Percentiles rank a stretch among this genome's conserved stretches.
These are phyloP conservation scores for Anoncus sp. DNA, from an alignment of 2,888 invertebrate species.

Conservation along the genomic window DNA sequence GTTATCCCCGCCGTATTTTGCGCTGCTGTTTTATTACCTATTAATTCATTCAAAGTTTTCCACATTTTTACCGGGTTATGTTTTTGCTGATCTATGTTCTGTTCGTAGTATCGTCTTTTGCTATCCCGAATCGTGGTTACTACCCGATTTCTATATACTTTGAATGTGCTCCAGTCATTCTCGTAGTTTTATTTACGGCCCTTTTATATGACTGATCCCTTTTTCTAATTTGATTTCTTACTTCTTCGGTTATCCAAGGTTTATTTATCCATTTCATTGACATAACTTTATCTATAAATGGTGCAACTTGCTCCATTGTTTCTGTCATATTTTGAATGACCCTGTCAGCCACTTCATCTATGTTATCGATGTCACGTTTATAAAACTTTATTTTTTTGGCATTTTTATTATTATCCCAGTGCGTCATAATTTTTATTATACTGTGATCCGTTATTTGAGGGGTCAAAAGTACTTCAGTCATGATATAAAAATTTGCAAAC, in stretches of 20 bases:
- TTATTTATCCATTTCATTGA: slow-evolving; percentile 37
- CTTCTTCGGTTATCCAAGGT: slow-evolving; percentile 31
- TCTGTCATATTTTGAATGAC: not conserved
- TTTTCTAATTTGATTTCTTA: not conserved
- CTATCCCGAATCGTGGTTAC: slow-evolving; percentile 5
- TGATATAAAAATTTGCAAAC: not conserved
- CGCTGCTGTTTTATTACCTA: slow-evolving; percentile 27
- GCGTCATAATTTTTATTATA: slow-evolving; percentile 1
- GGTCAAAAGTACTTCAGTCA: slow-evolving; percentile 6
- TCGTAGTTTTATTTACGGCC: not conserved
- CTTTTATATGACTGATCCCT: slow-evolving; percentile 25
- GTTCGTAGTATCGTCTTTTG: slow-evolving; percentile 34
- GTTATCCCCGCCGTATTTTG: not conserved
- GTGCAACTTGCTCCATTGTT: slow-evolving; percentile 21
- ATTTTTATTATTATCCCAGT: slow-evolving; percentile 7
- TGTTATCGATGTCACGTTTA: slow-evolving; percentile 5
- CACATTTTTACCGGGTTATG: slow-evolving; percentile 39
- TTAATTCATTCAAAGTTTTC: slow-evolving; percentile 37
- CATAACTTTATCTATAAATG: slow-evolving; percentile 15
- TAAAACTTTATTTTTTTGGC: not conserved
- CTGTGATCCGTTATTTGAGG: slow-evolving; percentile 43
- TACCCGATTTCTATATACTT: slow-evolving; percentile 17
- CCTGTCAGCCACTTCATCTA: slow-evolving; percentile 1
- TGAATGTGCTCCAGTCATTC: slow-evolving; percentile 12
- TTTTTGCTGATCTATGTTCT: slow-evolving; percentile 26